Conservation (phyloP, 2,113 vertebrate species). For the Semnornis frantzii region DNA sequence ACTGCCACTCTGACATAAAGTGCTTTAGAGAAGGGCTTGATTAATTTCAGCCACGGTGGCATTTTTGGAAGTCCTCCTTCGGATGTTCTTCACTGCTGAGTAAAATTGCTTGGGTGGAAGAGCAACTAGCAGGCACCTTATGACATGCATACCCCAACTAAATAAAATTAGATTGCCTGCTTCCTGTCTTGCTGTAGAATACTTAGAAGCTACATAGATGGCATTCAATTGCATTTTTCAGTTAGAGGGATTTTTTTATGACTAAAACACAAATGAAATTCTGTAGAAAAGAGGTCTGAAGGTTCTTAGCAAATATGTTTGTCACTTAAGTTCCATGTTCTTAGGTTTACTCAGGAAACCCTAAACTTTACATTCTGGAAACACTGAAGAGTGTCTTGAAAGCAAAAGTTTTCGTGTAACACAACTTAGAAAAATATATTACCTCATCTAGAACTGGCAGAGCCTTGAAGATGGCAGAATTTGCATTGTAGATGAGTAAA, state of each 20-base stretch:
- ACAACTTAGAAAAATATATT: constrained; percentile 27
- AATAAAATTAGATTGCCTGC: background rate
- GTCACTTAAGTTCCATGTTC: background rate
- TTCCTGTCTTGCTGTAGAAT: background rate
- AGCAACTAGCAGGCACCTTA: background rate
- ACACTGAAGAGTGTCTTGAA: constrained; percentile 18
- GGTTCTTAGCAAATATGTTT: constrained; percentile 19
- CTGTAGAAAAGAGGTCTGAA: background rate
- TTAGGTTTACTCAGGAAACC: background rate
- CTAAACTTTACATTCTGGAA: background rate
- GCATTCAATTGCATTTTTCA: background rate
- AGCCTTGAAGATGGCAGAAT: constrained; percentile 5
- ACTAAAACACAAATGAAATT: constrained; percentile 33
- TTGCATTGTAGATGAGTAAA: constrained; percentile 31
- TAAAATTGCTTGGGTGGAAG: background rate
- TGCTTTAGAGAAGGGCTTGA: background rate
- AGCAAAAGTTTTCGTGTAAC: background rate
- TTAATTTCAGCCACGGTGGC: background rate
- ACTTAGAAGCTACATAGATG: background rate
- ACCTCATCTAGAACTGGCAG: constrained; percentile 32
- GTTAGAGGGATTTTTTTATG: background rate
- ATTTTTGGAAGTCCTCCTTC: background rate
- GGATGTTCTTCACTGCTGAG: background rate
- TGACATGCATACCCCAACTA: background rate
- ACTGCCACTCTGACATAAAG: background rate